Evolutionary conservation across 2,888 invertebrate species (phyloP), one percentile per base, ranked within the genome.

Genomic region (Synergus itoensis): DNA sequence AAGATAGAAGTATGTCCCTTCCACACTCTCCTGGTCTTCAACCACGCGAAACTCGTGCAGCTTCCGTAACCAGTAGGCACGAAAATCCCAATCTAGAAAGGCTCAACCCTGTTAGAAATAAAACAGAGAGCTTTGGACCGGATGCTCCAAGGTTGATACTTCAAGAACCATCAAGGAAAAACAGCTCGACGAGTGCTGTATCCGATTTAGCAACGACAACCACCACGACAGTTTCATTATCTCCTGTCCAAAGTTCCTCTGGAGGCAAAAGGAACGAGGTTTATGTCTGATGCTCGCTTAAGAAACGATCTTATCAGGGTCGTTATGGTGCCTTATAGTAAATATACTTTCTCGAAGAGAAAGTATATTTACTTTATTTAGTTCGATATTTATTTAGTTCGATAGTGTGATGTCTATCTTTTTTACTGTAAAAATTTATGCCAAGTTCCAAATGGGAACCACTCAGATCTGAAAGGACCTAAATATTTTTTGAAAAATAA

Each of bases 241-340:
- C 87, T 11, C 81, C 88, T 0, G 83, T 77, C 7, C 80, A 79
- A 45, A 87, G 85, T 28, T 88, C 90, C 63, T 88, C 90, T 18
- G 87, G 86, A 36, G 88, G 88, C 80, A 94, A 94, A 84, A 89
- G 94, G 63, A 93, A 93, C 12, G 94, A 94, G 86, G 94, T 94
- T 77, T 94, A 94, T 87, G 94, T 94, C 79, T 94, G 91, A 93
- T 82, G 73, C 45, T 63, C 16, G 41, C 45, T 80, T 60, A 11
- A 41, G 12, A 41, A n/a, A 48, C 28, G 64, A 67, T 28, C 78
- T 69, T 78, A 64, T 69, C 43, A 77, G 5, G 53, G 8, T 65
- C 67, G 67, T 77, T 21, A 57, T 1, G 36, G 40, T 77, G 36
- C 48, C 14, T 45, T 62, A 76, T 62, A 76, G 57, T 21, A 28